phyloP scores from a whole-genome alignment of 1,140 invertebrate genomes.

The Musca vetustissima region DNA sequence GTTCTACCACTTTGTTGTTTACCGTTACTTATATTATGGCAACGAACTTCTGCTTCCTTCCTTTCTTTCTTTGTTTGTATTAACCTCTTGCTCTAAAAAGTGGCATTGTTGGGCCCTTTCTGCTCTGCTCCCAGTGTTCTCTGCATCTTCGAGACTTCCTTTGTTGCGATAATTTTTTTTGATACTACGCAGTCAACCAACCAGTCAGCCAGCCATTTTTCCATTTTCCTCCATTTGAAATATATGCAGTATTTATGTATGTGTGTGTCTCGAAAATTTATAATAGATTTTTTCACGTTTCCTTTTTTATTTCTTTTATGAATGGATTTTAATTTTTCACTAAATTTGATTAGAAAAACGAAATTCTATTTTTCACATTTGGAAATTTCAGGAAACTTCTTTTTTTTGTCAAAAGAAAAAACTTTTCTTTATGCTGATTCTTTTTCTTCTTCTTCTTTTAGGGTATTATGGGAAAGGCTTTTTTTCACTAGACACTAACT shows the following conservation, averaged over 20 bases:
- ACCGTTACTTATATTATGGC: constrained; percentile 19
- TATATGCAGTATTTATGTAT: neutral
- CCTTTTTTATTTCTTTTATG: too few relatives aligned
- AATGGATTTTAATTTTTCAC: neutral
- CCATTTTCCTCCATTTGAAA: neutral
- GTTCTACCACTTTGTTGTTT: neutral
- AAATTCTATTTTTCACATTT: neutral
- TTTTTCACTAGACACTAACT: neutral
- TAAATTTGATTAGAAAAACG: neutral
- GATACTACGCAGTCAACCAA: constrained; percentile 19
- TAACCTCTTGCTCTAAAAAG: constrained; percentile 13
- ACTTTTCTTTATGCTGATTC: too few relatives aligned
- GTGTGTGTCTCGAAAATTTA: constrained; percentile 5
- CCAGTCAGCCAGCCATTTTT: too few relatives aligned
- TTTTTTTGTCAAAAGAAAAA: too few relatives aligned
- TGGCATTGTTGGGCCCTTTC: neutral
- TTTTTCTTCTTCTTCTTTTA: neutral
- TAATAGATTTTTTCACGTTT: constrained; percentile 6
- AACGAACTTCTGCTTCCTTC: constrained; percentile 18
- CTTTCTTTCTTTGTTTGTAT: constrained; percentile 1
- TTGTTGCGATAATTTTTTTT: neutral
- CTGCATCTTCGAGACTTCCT: constrained; percentile 3
- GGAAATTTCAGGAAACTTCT: neutral
- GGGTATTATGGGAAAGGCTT: neutral
- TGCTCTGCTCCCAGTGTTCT: too few relatives aligned